Base-by-base conservation (phyloP, 2,113 vertebrate species). In the Macquaria ambigua region DNA sequence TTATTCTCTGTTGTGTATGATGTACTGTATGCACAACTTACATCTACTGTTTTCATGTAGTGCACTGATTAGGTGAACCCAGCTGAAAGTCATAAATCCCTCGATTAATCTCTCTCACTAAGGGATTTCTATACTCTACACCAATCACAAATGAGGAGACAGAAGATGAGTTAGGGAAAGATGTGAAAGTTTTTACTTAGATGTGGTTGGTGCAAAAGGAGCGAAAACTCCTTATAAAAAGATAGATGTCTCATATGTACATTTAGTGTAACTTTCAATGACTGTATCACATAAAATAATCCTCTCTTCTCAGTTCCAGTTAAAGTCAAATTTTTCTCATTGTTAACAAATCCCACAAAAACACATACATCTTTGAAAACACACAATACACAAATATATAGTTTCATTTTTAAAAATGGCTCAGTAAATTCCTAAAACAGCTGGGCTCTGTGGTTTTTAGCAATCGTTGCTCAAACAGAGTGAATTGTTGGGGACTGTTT, bases 1-100 rank as follows among this genome's bases (percentile, higher is more conserved):
- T 43, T 59, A 25, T 52, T 82, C 25, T 86, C 55, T 77, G 72
- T 53, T 53, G 48, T 74, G 53, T 53, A 37, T 72, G 73, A 68
- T 63, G 39, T 34, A 34, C 34, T 34, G 34, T 18, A 18, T 11
- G 4, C n/a, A 23, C 70, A 55, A 63, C 7, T 3, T 1, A 64
- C 28, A 37, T 50, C 39, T n/a, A 8, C 28, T 61, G 67, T 62
- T 71, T 76, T 74, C 8, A 58, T 71, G n/a, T n/a, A 63, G 53
- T 12, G 70, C 48, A 62, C 37, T 43, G 56, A 74, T 20, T 6
- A 56, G 39, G 16, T 82, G 70, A 83, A 58, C 9, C 53, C 62
- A 74, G 12, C 41, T 79, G 59, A 77, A 62, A 72, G 25, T 9
- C 16, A 43, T 71, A 10, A 39, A 39, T 25, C 20, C 7, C 12